Base-by-base conservation (phyloP, 2,797 vertebrate species). In the Peromyscus nudipes region DNA sequence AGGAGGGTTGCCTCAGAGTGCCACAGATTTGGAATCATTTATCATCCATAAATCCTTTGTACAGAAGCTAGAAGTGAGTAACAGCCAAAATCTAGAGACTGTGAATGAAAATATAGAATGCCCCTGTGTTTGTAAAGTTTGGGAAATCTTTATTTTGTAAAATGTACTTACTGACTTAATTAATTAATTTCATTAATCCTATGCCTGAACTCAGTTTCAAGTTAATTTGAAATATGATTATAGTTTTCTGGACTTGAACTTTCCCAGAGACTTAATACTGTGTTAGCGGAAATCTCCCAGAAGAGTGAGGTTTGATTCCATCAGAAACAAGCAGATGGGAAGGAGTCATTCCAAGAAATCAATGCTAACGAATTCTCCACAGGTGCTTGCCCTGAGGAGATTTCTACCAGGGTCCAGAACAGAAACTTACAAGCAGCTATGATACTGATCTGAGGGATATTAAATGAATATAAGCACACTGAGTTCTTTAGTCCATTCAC, bases 251-350 rank as follows among this genome's bases (percentile, higher is more conserved):
- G 31, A 71, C 52, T 80, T 27, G 12, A 69, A 69, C 27, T 83
- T 92, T 95, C 65, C 91, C 52, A 85, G 88, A 83, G 40, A 76
- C 57, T 94, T 76, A 92, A 17, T 69, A 19, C 29, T 93, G 5
- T 57, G 49, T 92, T 90, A 71, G 31, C 11, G 49, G 25, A 80
- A 86, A 95, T 11, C 37, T 95, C n/a, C 67, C 12, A 2, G 73
- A 88, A 96, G 49, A 69, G 37, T 49, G 37, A 19, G 55, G 6
- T 92, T 96, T 90, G 27, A 19, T 95, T 57, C 92, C 34, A 77
- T 71, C 19, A 80, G 62, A 86, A 90, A 67, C 17, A 85, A 91
- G 77, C 81, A 95, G 71, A 95, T 80, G 75, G 88, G 40, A 95
- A 85, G 65, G 49, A 8, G 1, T 79, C 27, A 16, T 90, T 75